Base-by-base conservation (phyloP, 1,140 invertebrate genomes). In the Pachyrhynchus sulphureomaculatus region DNA sequence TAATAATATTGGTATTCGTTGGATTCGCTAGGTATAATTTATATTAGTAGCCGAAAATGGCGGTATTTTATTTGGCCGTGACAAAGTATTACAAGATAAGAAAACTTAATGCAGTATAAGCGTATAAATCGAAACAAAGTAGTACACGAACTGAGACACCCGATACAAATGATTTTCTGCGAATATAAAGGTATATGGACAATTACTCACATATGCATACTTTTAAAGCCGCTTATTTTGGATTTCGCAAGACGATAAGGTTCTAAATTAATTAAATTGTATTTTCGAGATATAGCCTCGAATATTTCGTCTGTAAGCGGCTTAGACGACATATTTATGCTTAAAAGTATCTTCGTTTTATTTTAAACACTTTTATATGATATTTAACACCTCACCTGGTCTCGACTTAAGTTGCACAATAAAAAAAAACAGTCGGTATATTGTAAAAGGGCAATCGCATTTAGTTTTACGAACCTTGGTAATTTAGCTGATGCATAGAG, bases 251-350 rank as follows among this genome's bases (percentile, higher is more conserved):
- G 32, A 36, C 45, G 54, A 57, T 57, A 57, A 57, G 26, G 45
- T 37, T 45, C 23, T 45, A 57, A 57, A 57, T 57, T 57, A 57
- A 57, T 57, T 57, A 57, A 57, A 57, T 57, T 47, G 54, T 57
- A 57, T 57, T 47, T 57, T 57, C 51, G 51, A 54, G 39, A 54
- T 57, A 47, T 29, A 20, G 41, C 54, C 29, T 36, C 41, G 54
- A 34, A 36, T 57, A 47, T 34, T 57, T 57, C 41, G 54, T 33
- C 17, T 37, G 21, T 57, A 57, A 57, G 54, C 54, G 10, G 54
- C 54, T 57, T 57, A 57, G 54, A 57, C 41, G 54, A 47, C 54
- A 57, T 57, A 36, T 57, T 57, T 57, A 57, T 57, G 54, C 54
- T 29, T 42, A 13, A 54, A 54, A 54, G 41, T 26, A 24, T 41